Base-by-base conservation (phyloP, 2,113 vertebrate species). In the Ciconia maguari region DNA sequence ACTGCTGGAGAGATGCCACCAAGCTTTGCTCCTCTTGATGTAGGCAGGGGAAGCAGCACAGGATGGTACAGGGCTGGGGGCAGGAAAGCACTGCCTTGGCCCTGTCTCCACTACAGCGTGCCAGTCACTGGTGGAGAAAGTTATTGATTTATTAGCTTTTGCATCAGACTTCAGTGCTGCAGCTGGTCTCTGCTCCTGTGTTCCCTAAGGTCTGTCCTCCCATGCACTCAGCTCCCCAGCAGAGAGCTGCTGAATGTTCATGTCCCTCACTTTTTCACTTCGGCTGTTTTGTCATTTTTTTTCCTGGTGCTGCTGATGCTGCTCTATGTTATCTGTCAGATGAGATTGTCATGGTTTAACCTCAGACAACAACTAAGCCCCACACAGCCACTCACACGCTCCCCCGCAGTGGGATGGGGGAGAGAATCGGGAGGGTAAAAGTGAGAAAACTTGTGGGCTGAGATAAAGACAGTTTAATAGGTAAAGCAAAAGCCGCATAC, bases 401-500 rank as follows among this genome's bases (percentile, higher is more conserved):
- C 17, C 10, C 10, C 9, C 13, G 1, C 2, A 1, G 41, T 44
- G 52, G 38, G 22, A 74, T 18, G 7, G 16, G 29, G n/a, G 10
- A 26, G 24, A 36, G 10, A 26, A 60, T 60, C 4, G 4, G 57
- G n/a, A 44, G 22, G 44, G 27, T 42, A 60, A 44, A 44, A 66
- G 27, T 42, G 19, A 66, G 41, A 44, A 66, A 44, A 66, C 41
- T 15, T 5, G 0, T 44, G 20, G 29, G 41, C 22, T 32, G 41
- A 66, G 41, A 22, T 44, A 66, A 65, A 32, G 41, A 44, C 64
- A 30, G 29, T 66, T 32, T 44, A 66, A 44, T 11, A 15, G 41
- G 41, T 6, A 32, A 44, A 44, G 9, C 29, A 66, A 44, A 65
- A 22, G 41, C 27, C 4, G 0, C 7, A 4, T 4, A 1, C 9